Evolutionary conservation across 2,797 vertebrate species (phyloP), one percentile per base, ranked within the genome.

Genomic region (Hephaestus fuliginosus): DNA sequence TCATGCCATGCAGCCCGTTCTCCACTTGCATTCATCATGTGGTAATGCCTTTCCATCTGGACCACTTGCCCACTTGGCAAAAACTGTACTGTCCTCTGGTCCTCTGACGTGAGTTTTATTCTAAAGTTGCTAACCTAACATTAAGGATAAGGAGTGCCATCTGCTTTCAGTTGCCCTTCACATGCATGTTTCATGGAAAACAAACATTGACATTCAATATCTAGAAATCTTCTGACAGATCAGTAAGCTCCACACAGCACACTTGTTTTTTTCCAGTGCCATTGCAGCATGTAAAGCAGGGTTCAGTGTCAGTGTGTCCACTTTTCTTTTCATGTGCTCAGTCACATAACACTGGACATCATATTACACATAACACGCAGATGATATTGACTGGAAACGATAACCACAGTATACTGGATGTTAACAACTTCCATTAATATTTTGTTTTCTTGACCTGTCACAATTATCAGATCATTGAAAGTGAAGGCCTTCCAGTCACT

Each of bases 11-110:
- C 66, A 72, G 61, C 72, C 41, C 49, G 91, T 91, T 81, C 86
- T 86, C 77, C 76, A 81, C 80, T 88, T 84, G 78, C 82, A 80
- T 78, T 86, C 58, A 83, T 89, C 92, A 93, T 94, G 93, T 93
- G 94, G 77, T 90, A 70, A 81, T 81, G 64, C 70, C 76, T 82
- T 81, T 75, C 93, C 92, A 95, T 94, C 90, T 95, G 93, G 89
- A 89, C 86, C 70, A 70, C 66, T 83, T 78, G 82, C 74, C 74
- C 81, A 73, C 67, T 88, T 82, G 80, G 74, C 80, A 89, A 89
- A 86, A 86, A 67, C 64, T 68, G 28, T 11, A 25, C 65, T 83
- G 73, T 76, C 83, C 76, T 15, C 69, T 61, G 36, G 49, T 78
- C 30, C 56, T 88, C 69, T 71, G 68, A 53, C 71, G 51, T 74